Evolutionary conservation across 2,113 vertebrate species (phyloP).

Genomic region (Pantherophis guttatus): DNA sequence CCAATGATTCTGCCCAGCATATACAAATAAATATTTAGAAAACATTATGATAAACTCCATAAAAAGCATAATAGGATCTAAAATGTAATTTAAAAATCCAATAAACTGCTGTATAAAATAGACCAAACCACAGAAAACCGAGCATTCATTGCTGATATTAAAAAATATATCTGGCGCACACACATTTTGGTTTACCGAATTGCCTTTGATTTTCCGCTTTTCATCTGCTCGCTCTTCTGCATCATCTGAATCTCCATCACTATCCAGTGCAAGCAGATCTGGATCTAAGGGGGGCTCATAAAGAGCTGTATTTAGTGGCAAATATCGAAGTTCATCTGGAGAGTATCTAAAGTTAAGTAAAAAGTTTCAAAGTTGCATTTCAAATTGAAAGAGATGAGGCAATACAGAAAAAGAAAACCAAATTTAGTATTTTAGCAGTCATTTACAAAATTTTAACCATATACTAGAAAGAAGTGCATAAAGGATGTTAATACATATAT

Average conservation of each 20-base stretch:
- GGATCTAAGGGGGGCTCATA: constrained; percentile 96
- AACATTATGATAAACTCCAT: background rate
- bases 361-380: background rate
- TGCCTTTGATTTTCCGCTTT: constrained; percentile 82
- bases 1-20: background rate
- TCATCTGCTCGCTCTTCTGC: constrained; percentile 85
- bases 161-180: background rate
- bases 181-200: constrained; percentile 68
- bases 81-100: background rate
- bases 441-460: background rate
- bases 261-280: constrained; percentile 89
- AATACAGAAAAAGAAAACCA: background rate
- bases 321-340: constrained; percentile 93
- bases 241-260: constrained; percentile 94
- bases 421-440: background rate
- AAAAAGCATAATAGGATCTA: background rate
- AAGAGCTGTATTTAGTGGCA: constrained; percentile 93
- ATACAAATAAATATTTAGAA: background rate
- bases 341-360: constrained; percentile 80
- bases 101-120: background rate
- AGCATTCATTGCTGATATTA: background rate
- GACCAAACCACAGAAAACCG: background rate
- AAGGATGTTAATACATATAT: background rate
- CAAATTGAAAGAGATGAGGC: background rate
- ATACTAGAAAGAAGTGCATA: background rate